Conservation (phyloP, 2,113 vertebrate genomes). For the Campylorhamphus procurvoides region DNA sequence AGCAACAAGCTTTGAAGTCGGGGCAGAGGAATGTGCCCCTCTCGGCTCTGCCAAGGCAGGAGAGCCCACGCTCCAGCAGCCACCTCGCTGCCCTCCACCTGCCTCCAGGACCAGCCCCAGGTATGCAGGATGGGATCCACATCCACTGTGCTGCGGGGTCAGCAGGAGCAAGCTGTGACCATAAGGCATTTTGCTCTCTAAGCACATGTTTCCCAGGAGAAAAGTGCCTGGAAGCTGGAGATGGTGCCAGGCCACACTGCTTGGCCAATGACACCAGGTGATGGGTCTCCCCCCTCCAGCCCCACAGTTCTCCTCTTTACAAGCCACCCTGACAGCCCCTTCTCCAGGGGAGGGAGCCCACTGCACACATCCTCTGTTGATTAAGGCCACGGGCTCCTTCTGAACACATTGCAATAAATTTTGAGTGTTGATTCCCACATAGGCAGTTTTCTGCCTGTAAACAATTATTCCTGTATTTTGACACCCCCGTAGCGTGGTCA, state of each 20-base stretch:
- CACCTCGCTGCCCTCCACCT: not conserved
- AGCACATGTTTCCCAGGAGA: not conserved
- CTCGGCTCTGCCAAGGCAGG: not conserved
- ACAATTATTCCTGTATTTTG: not conserved
- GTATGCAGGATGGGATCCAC: rapidly evolving
- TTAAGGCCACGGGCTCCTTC: not conserved
- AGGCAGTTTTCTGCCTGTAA: not conserved
- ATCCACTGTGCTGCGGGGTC: not conserved
- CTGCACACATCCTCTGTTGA: not conserved
- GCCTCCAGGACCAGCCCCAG: not conserved
- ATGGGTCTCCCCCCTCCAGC: not conserved
- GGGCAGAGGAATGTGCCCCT: constrained; percentile 12
- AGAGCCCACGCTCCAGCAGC: rapidly evolving
- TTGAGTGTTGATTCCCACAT: not conserved
- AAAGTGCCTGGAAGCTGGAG: rapidly evolving
- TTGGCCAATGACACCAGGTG: rapidly evolving
- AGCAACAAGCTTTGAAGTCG: constrained; percentile 68
- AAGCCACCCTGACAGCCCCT: not conserved
- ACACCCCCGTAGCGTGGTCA: not conserved
- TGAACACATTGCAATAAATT: not conserved
- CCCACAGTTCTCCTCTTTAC: rapidly evolving
- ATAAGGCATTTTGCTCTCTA: not conserved
- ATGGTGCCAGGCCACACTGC: rapidly evolving
- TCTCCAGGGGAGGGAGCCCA: not conserved
- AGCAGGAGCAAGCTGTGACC: not conserved